Conservation (phyloP, 1,140 invertebrate species). For the Araneus ventricosus region DNA sequence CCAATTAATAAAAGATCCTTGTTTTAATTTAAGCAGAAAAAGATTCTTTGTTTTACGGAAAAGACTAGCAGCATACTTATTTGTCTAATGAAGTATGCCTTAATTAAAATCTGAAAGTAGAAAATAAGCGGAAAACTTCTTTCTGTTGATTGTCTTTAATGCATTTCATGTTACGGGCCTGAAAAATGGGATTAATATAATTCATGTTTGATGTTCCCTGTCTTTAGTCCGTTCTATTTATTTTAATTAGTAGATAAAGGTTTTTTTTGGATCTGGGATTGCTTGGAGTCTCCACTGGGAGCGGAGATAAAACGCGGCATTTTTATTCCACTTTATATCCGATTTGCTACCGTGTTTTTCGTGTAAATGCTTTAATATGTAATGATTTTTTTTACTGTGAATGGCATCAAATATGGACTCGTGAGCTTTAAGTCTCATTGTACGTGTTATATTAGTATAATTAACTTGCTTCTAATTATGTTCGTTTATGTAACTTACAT, state of each 20-base stretch:
- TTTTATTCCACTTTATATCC: not conserved
- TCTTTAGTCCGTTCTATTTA: constrained; percentile 32
- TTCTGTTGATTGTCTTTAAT: constrained; percentile 62
- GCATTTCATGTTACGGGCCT: constrained; percentile 50
- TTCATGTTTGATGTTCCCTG: constrained; percentile 48
- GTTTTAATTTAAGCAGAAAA: constrained; percentile 25
- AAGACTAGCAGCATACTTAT: constrained; percentile 59
- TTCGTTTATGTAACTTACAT: too few relatives aligned
- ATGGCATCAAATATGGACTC: too few relatives aligned
- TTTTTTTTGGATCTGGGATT: constrained; percentile 35
- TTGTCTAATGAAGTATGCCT: constrained; percentile 64
- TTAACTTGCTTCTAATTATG: too few relatives aligned
- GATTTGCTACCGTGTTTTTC: not conserved
- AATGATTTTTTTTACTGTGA: too few relatives aligned
- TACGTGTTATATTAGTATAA: too few relatives aligned
- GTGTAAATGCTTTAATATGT: too few relatives aligned
- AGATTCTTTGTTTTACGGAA: constrained; percentile 30
- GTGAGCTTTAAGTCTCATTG: too few relatives aligned
- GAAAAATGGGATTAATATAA: constrained; percentile 42
- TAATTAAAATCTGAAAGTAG: constrained; percentile 40
- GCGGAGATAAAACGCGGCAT: not conserved
- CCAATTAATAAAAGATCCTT: constrained; percentile 64
- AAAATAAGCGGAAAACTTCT: constrained; percentile 29
- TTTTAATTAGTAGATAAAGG: constrained; percentile 58
- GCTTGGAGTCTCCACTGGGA: not conserved